phyloP scores from a whole-genome alignment of 2,888 invertebrate genomes.

The Nemotelus pantherinus region DNA sequence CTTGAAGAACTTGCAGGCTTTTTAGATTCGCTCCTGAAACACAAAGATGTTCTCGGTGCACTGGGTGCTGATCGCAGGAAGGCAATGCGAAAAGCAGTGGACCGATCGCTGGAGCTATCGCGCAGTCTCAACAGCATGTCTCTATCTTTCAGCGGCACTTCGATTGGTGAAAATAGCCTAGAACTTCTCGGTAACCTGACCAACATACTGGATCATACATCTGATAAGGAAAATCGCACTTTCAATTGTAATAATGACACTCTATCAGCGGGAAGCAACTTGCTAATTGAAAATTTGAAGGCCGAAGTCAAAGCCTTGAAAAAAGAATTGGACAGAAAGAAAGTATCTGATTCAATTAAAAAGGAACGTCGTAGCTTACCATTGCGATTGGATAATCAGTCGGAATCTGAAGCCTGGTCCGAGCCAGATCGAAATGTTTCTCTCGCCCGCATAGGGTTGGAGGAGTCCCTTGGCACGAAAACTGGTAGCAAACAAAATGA shows the following conservation, averaged over 20 bases:
- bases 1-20: conserved; percentile 72
- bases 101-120: conserved; percentile 68
- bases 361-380: conserved; percentile 61
- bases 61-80: conserved; percentile 67
- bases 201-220: conserved; percentile 60
- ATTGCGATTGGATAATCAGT: conserved; percentile 57
- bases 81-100: conserved; percentile 68
- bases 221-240: conserved; percentile 54
- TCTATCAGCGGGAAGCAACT: background rate
- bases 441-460: conserved; percentile 78
- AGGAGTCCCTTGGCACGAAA: conserved; percentile 59
- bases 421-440: conserved; percentile 87
- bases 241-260: conserved; percentile 59
- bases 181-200: conserved; percentile 66
- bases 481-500: conserved; percentile 60
- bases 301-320: conserved; percentile 59
- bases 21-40: conserved; percentile 69
- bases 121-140: conserved; percentile 65
- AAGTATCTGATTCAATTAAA: conserved; percentile 48
- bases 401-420: conserved; percentile 88
- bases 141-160: conserved; percentile 60
- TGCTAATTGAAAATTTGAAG: conserved; percentile 56
- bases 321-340: conserved; percentile 57
- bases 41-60: conserved; percentile 68
- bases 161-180: conserved; percentile 66